phyloP scores from a whole-genome alignment of 1,140 invertebrate genomes.

The Drosophila prosaltans region DNA sequence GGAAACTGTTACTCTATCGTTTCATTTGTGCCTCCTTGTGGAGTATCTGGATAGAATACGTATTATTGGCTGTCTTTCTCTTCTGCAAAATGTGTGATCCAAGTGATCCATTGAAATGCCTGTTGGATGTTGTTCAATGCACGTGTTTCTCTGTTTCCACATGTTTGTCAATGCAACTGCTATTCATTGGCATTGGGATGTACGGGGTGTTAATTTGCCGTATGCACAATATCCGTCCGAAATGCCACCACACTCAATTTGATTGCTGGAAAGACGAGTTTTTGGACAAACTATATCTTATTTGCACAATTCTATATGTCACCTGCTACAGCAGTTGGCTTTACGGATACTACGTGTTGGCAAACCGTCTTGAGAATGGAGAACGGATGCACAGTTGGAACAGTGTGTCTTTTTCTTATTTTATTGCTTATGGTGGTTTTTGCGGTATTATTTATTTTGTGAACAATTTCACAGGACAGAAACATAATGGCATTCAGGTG shows the following conservation, averaged over 20 bases:
- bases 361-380: background rate
- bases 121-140: background rate
- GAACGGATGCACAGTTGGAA: background rate
- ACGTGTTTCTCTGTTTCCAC: constrained; percentile 7
- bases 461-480: too few relatives aligned
- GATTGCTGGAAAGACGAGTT: background rate
- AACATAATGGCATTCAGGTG: constrained; percentile 7
- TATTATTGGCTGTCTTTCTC: constrained; percentile 25
- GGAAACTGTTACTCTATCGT: constrained; percentile 27
- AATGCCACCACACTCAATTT: background rate
- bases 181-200: background rate
- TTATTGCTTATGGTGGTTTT: constrained; percentile 14
- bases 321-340: constrained; percentile 22
- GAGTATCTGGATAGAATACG: constrained; percentile 27
- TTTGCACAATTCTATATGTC: background rate
- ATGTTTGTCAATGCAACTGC: background rate
- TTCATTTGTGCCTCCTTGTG: constrained; percentile 20
- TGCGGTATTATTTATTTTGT: constrained; percentile 30
- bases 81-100: constrained; percentile 5
- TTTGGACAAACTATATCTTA: background rate
- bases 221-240: constrained; percentile 31
- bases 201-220: constrained; percentile 37
- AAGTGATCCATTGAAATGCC: background rate
- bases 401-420: background rate
- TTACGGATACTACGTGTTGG: constrained; percentile 21